Conservation (phyloP, 2,888 invertebrate genomes). For the Andrena flavipes region DNA sequence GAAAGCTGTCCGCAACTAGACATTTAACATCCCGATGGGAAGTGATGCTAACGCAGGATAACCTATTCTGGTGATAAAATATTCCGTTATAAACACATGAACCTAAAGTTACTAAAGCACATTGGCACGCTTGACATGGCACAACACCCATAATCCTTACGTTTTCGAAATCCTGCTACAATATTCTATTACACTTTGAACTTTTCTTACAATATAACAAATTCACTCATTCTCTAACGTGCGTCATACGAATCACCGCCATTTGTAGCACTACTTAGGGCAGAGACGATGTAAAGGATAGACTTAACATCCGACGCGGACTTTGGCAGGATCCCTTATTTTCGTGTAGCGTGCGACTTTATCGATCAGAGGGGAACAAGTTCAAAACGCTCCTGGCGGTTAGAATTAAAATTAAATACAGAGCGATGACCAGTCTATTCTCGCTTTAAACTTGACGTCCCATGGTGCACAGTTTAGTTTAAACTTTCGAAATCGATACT, state of each 20-base stretch:
- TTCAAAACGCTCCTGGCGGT: too few relatives aligned
- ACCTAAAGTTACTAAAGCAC: background rate
- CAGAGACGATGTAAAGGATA: background rate
- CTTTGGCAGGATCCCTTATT: too few relatives aligned
- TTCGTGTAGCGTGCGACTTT: too few relatives aligned
- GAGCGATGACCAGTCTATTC: too few relatives aligned
- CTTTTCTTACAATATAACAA: background rate
- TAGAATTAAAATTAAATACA: too few relatives aligned
- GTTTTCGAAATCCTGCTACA: background rate
- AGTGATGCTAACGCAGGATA: slow-evolving; percentile 25
- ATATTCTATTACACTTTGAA: background rate
- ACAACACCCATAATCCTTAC: slow-evolving; percentile 28
- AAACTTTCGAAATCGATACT: too few relatives aligned
- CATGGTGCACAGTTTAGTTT: too few relatives aligned
- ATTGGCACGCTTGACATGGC: background rate
- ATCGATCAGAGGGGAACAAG: too few relatives aligned
- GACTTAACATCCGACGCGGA: background rate
- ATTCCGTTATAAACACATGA: background rate
- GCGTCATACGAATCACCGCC: slow-evolving; percentile 16
- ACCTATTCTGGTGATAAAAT: slow-evolving; percentile 41
- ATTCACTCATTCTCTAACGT: slow-evolving; percentile 3
- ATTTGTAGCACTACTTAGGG: slow-evolving; percentile 12
- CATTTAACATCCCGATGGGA: background rate
- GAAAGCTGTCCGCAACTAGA: background rate
- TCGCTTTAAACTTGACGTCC: too few relatives aligned